These are phyloP conservation scores for Bugula neritina DNA, from an alignment of 2,888 invertebrate species.

Conservation along the genomic window DNA sequence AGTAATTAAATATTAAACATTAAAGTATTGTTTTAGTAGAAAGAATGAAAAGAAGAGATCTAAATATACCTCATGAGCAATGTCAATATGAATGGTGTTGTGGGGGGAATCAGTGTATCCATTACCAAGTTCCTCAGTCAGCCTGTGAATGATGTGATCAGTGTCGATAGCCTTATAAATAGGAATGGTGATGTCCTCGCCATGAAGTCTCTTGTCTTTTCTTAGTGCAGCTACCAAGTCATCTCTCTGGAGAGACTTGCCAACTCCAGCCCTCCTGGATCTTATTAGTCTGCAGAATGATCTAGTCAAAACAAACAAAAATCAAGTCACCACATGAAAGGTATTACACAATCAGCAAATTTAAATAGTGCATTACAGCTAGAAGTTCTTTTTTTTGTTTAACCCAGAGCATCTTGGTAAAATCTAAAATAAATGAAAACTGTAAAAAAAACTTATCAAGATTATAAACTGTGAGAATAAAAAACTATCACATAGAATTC, in stretches of 20 bases:
- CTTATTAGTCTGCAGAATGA: not conserved
- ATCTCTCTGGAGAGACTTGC: slow-evolving; percentile 3
- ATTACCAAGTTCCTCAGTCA: not conserved
- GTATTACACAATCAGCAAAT: too few relatives aligned
- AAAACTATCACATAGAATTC: too few relatives aligned
- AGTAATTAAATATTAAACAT: too few relatives aligned
- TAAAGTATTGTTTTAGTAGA: too few relatives aligned
- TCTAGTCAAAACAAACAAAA: not conserved
- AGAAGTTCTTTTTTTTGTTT: too few relatives aligned
- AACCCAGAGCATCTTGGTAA: too few relatives aligned
- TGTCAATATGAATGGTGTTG: slow-evolving; percentile 15
- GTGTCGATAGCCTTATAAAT: slow-evolving; percentile 20
- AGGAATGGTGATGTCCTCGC: slow-evolving; percentile 16
- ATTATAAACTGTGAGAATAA: too few relatives aligned
- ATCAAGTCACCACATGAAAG: too few relatives aligned
- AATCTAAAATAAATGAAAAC: too few relatives aligned
- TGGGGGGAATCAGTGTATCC: not conserved
- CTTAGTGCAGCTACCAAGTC: not conserved
- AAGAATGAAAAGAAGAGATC: too few relatives aligned
- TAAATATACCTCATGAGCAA: slow-evolving; percentile 23
- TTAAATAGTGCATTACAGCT: too few relatives aligned
- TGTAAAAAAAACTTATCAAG: too few relatives aligned
- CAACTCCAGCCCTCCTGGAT: slow-evolving; percentile 18
- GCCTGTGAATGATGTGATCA: slow-evolving; percentile 9
- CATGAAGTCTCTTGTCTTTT: not conserved